Evolutionary conservation across 2,113 vertebrate species (phyloP).

Genomic region (Prochilodus magdalenae): DNA sequence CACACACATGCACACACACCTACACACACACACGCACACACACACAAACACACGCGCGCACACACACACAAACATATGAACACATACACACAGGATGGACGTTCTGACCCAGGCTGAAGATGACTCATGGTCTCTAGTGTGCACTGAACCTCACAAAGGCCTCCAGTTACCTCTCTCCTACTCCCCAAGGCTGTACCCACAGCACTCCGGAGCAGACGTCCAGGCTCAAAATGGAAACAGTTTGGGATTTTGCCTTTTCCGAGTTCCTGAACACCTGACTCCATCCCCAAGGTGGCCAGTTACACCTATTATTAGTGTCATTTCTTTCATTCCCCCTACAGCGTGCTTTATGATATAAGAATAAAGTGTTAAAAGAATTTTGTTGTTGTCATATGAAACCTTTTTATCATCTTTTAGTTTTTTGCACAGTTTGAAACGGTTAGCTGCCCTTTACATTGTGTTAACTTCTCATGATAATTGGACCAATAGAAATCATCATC

Average conservation of each 20-base stretch:
- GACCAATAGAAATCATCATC: too few species aligned
- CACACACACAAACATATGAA: background rate
- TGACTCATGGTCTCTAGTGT: slow-evolving; percentile 27
- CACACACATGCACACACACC: too few species aligned
- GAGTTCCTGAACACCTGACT: background rate
- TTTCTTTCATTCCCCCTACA: background rate
- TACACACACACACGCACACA: too few species aligned
- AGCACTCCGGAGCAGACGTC: background rate
- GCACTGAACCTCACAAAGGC: background rate
- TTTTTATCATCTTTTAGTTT: too few species aligned
- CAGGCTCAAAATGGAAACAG: slow-evolving; percentile 1
- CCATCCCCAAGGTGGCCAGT: background rate
- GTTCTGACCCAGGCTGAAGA: slow-evolving; percentile 23
- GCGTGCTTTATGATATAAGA: background rate
- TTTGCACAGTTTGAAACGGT: too few species aligned
- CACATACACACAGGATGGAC: slow-evolving; percentile 6
- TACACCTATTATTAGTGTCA: background rate
- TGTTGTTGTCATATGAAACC: too few species aligned
- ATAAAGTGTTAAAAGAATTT: too few species aligned
- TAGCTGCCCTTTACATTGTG: too few species aligned
- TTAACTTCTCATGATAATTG: too few species aligned
- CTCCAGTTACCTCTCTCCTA: background rate
- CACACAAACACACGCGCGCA: background rate
- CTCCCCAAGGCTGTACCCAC: background rate
- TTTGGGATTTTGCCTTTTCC: slow-evolving; percentile 7